phyloP scores from a whole-genome alignment of 2,113 vertebrate species.

The Mus spicilegus region DNA sequence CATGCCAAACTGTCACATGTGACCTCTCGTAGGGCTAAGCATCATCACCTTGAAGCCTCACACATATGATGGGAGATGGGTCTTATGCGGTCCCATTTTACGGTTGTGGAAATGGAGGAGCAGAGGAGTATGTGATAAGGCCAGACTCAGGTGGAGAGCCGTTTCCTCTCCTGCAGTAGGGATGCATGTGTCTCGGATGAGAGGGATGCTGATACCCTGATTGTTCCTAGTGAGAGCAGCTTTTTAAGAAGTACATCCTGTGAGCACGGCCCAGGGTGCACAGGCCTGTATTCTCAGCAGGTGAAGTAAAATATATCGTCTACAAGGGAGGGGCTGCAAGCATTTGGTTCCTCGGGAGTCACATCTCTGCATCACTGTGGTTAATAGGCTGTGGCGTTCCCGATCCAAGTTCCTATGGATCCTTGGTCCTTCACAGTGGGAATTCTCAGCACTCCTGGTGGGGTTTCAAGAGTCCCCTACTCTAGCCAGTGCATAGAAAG shows the following conservation, averaged over 20 bases:
- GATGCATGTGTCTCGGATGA: background rate
- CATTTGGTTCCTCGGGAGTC: background rate
- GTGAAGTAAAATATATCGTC: background rate
- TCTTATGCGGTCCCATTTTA: background rate
- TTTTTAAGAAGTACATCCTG: background rate
- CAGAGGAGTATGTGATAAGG: background rate
- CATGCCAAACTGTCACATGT: fast-evolving
- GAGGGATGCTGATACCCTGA: fast-evolving
- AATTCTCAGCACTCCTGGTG: background rate
- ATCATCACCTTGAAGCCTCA: background rate
- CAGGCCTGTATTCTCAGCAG: background rate
- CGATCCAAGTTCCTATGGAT: background rate
- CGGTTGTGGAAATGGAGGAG: background rate
- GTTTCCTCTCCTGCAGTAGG: fast-evolving
- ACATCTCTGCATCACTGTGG: background rate
- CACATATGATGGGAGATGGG: background rate
- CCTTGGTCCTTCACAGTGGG: background rate
- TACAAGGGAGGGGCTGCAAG: background rate
- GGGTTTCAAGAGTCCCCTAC: background rate
- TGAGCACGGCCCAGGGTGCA: background rate
- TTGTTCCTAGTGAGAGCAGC: background rate
- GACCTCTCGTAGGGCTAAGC: fast-evolving
- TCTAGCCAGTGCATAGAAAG: background rate
- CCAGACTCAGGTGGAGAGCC: background rate
- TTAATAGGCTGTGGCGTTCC: background rate